phyloP scores from a whole-genome alignment of 2,797 vertebrate species.

The Scyliorhinus canicula region DNA sequence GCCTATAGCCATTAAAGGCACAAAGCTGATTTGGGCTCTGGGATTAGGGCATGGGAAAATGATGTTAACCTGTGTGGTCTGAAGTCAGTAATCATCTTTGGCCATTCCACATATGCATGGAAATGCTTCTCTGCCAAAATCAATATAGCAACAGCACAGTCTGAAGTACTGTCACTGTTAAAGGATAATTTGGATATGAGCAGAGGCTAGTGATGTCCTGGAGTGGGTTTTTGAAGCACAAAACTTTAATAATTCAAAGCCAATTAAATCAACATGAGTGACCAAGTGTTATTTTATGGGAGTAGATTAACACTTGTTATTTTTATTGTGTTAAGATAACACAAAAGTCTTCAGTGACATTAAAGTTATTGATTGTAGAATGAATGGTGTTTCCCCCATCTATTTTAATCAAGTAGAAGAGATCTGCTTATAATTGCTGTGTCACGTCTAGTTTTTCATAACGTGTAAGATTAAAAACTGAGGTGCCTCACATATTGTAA shows the following conservation, averaged over 20 bases:
- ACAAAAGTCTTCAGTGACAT: slow-evolving; percentile 19
- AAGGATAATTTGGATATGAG: neutral
- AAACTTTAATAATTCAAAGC: slow-evolving; percentile 33
- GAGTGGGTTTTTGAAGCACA: neutral
- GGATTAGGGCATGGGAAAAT: neutral
- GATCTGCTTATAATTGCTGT: slow-evolving; percentile 24
- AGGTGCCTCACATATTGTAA: neutral
- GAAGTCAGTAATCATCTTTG: slow-evolving; percentile 8
- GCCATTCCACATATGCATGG: neutral
- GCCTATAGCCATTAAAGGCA: neutral
- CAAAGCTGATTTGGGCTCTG: neutral
- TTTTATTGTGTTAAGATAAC: slow-evolving; percentile 2
- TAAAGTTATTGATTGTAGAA: slow-evolving; percentile 23
- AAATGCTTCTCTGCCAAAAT: neutral
- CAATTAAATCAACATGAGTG: slow-evolving; percentile 28
- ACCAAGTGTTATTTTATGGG: slow-evolving; percentile 24
- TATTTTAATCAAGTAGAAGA: slow-evolving; percentile 14
- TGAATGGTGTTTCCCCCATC: neutral
- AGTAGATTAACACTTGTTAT: slow-evolving; percentile 27
- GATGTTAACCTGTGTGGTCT: neutral
- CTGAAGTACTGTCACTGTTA: slow-evolving; percentile 22
- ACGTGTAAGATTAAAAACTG: neutral
- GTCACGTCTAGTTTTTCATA: neutral
- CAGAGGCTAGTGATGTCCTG: neutral
- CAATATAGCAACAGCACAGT: neutral